Base-by-base conservation (phyloP, 2,888 invertebrate genomes). In the Hypercompe scribonia region DNA sequence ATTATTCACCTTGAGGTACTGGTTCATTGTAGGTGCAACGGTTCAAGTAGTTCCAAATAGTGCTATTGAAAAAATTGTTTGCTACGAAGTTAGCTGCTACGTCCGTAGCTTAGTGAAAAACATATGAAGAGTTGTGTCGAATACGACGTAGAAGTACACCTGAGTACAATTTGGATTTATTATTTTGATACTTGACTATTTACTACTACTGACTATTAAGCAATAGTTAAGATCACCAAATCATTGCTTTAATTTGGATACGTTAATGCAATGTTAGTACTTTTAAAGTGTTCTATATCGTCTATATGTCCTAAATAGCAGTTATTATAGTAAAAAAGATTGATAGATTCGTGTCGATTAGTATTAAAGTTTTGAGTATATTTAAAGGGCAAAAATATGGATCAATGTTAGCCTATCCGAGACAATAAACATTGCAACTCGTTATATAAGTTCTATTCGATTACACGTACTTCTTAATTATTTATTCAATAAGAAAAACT, bases 91-190 rank as follows among this genome's bases (percentile, higher is more conserved):
- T 78, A 69, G 72, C 72, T 54, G 68, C 58, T 54, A 65, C 70
- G 73, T 46, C 74, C 71, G 72, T 73, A 34, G 21, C 46, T 46
- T 46, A 2, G 21, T 2, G 75, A 69, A 77, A 81, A 82, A 80
- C 73, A 70, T 71, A 66, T 66, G 42, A 63, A 70, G 33, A 73
- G 79, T 76, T 64, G 78, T 77, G 79, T 83, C 82, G 78, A 82
- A 73, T 76, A 81, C 78, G 81, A 77, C 73, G 82, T 83, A 73
- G 79, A 46, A 77, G 81, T 77, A 82, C 75, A 82, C 76, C 68
- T 84, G 72, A 15, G 68, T 39, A 68, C 70, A 54, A 64, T 58
- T 24, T 31, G 66, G 71, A 65, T 13, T 8, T 0, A 42, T 4
- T 11, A 50, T 79, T 46, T 82, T 82, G 82, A 82, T 81, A 83